These are phyloP conservation scores for Typhlichthys eigenmanni DNA, from an alignment of 2,797 vertebrate genomes.

Conservation along the genomic window DNA sequence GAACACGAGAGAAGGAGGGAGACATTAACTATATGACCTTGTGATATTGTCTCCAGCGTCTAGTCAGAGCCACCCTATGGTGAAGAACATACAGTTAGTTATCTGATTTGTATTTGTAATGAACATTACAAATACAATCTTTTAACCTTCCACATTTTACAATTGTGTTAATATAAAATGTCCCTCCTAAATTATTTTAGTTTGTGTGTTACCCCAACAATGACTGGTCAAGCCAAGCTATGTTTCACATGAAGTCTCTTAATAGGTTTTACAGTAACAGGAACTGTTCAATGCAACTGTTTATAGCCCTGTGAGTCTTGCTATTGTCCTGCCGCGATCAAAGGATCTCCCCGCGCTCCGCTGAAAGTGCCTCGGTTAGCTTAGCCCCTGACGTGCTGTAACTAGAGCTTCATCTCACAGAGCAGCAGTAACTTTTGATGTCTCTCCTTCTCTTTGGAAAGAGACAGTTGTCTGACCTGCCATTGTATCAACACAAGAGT, in stretches of 20 bases:
- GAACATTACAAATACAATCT: background rate
- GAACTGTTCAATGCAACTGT: slow-evolving; percentile 30
- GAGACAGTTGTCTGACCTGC: slow-evolving; percentile 70
- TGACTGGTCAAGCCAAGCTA: too few relatives aligned
- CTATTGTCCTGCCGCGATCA: slow-evolving; percentile 58
- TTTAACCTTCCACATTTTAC: background rate
- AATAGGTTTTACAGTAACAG: slow-evolving; percentile 14
- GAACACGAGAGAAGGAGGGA: slow-evolving; percentile 46
- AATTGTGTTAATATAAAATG: too few relatives aligned
- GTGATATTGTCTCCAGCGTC: slow-evolving; percentile 39
- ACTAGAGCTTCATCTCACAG: slow-evolving; percentile 38
- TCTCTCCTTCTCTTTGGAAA: slow-evolving; percentile 26
- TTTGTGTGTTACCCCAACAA: background rate
- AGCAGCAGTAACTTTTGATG: slow-evolving; percentile 64
- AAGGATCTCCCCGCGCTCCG: slow-evolving; percentile 47
- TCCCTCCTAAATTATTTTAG: too few relatives aligned
- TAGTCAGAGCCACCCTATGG: background rate
- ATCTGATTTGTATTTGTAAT: slow-evolving; percentile 13
- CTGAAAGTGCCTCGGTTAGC: slow-evolving; percentile 65
- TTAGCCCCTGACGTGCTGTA: slow-evolving; percentile 55
- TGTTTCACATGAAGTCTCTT: too few relatives aligned
- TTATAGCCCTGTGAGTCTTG: slow-evolving; percentile 10
- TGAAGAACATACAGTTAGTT: background rate
- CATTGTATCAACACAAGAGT: slow-evolving; percentile 69
- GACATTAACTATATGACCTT: slow-evolving; percentile 39